These are phyloP conservation scores for Megalurothrips usitatus DNA, from an alignment of 2,888 invertebrate genomes.

Conservation along the genomic window DNA sequence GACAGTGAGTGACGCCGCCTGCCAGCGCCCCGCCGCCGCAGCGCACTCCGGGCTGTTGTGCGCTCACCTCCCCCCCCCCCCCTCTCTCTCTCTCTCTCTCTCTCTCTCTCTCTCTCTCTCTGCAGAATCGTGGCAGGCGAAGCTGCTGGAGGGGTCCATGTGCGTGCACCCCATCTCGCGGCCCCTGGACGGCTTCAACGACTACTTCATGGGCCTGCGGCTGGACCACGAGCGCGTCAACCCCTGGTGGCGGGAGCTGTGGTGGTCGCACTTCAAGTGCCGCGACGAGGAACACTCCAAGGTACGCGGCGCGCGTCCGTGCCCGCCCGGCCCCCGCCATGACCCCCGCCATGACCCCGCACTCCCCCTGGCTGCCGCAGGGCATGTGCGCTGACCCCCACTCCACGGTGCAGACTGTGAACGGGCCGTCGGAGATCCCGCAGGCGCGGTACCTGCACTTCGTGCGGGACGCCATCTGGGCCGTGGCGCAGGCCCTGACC, in stretches of 20 bases:
- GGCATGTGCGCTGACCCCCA: slow-evolving; percentile 24
- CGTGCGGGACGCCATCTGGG: slow-evolving; percentile 53
- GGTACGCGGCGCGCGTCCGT: background rate
- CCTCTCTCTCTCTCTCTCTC: slow-evolving; percentile 25
- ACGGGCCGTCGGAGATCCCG: slow-evolving; percentile 41
- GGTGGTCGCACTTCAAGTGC: slow-evolving; percentile 48
- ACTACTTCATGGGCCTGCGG: slow-evolving; percentile 48
- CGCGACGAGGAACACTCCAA: slow-evolving; percentile 36
- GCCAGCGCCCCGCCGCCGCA: too few species aligned
- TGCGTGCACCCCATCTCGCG: slow-evolving; percentile 52
- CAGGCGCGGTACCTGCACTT: slow-evolving; percentile 50
- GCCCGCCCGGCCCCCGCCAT: background rate
- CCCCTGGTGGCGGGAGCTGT: slow-evolving; percentile 54
- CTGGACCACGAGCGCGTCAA: slow-evolving; percentile 44
- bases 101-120: slow-evolving; percentile 28
- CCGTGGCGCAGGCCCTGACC: slow-evolving; percentile 52
- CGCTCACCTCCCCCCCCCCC: too few species aligned
- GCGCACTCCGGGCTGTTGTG: too few species aligned
- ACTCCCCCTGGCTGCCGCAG: background rate
- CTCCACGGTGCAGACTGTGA: background rate
- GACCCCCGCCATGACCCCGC: too few species aligned
- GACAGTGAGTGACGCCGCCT: slow-evolving; percentile 40
- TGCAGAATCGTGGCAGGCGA: slow-evolving; percentile 41
- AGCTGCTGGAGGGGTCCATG: slow-evolving; percentile 50
- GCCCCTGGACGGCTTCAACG: slow-evolving; percentile 49